These are phyloP conservation scores for Sarcophaga rosellei DNA, from an alignment of 2,888 invertebrate species.

Conservation along the genomic window DNA sequence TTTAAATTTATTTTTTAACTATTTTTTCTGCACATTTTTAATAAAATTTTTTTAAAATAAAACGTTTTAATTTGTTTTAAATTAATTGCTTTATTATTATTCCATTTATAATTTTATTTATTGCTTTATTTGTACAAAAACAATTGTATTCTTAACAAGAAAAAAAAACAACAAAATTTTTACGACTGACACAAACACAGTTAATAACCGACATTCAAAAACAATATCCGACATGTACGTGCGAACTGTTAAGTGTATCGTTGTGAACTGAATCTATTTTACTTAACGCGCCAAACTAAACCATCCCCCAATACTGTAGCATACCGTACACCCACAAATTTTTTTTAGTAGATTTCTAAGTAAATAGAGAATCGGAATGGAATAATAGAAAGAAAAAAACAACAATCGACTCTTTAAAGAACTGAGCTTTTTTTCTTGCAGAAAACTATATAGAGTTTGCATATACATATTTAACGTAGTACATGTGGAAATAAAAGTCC, in stretches of 20 bases:
- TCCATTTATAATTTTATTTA: slow-evolving; percentile 17
- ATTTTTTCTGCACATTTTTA: slow-evolving; percentile 9
- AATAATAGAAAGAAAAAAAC: neutral
- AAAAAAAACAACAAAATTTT: neutral
- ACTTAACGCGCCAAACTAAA: slow-evolving; percentile 52
- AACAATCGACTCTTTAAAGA: neutral
- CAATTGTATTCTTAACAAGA: neutral
- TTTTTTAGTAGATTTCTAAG: slow-evolving; percentile 20
- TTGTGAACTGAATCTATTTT: slow-evolving; percentile 49
- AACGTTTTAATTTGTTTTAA: slow-evolving; percentile 19
- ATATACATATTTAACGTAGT: too few species aligned
- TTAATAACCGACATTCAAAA: neutral
- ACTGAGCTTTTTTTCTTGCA: neutral
- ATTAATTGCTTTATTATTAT: slow-evolving; percentile 20
- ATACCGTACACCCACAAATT: slow-evolving; percentile 35
- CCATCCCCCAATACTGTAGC: slow-evolving; percentile 5
- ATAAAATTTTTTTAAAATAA: slow-evolving; percentile 14
- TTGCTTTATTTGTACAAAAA: slow-evolving; percentile 9
- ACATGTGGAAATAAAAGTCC: too few species aligned
- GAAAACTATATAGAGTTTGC: too few species aligned
- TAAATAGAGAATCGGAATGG: neutral
- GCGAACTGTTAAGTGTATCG: slow-evolving; percentile 46
- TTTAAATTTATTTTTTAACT: slow-evolving; percentile 11
- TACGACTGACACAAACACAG: slow-evolving; percentile 16
- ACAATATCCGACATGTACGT: neutral